A percentile compares a stretch with the other conserved stretches of the same genome.
These are phyloP conservation scores for Lamprotornis superbus DNA, from an alignment of 2,113 vertebrate species.

Conservation along the genomic window DNA sequence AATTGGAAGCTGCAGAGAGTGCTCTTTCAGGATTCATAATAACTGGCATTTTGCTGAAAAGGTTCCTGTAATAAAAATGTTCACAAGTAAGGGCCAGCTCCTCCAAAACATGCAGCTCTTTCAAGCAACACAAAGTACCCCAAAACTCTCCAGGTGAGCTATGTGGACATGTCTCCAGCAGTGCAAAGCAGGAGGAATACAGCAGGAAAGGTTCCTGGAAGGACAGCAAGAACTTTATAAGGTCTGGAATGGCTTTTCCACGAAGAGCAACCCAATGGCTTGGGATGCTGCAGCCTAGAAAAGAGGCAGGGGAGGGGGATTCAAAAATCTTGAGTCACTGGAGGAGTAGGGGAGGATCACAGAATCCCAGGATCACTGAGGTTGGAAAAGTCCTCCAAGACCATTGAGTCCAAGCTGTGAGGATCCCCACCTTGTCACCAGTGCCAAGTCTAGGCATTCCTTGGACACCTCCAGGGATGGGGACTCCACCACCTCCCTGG, in stretches of 20 bases:
- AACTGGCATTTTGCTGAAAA: background rate
- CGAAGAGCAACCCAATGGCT: background rate
- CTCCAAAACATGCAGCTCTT: background rate
- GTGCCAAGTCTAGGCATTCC: accelerated
- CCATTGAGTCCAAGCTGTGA: accelerated
- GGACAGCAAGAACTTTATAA: background rate
- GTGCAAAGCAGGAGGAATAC: background rate
- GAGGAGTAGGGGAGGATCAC: background rate
- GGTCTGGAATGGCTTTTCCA: background rate
- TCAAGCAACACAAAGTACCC: background rate
- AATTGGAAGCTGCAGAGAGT: conserved; percentile 4
- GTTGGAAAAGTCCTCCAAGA: background rate
- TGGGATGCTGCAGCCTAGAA: background rate
- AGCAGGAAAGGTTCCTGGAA: background rate
- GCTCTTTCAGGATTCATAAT: conserved; percentile 3
- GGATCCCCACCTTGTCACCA: accelerated
- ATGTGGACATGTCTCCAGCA: accelerated
- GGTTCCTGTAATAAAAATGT: background rate
- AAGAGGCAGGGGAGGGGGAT: background rate
- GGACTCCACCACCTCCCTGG: background rate
- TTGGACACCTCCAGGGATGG: background rate
- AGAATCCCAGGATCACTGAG: background rate
- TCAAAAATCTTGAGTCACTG: background rate
- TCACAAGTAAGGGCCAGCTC: background rate
- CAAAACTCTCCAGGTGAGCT: background rate